Conservation (phyloP, 2,113 vertebrate species). For the Coreoperca whiteheadi region DNA sequence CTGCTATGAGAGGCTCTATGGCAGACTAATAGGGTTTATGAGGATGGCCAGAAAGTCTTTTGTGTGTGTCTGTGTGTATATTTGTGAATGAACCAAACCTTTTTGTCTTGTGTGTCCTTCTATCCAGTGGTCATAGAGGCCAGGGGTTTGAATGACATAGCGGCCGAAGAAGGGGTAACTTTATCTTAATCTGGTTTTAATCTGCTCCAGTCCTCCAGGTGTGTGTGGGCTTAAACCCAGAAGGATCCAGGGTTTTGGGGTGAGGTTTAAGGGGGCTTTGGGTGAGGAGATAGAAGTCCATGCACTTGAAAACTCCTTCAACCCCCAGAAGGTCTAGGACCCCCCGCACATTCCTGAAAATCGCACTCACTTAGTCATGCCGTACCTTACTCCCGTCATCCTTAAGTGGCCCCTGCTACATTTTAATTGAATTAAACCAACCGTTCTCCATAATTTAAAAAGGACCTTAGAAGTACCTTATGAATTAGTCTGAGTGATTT, state of each 20-base stretch:
- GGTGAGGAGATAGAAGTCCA: constrained; percentile 67
- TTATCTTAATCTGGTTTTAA: constrained; percentile 87
- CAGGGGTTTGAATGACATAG: constrained; percentile 80
- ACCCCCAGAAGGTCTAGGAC: constrained; percentile 59
- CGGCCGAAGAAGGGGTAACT: constrained; percentile 80
- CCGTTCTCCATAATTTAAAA: constrained; percentile 66
- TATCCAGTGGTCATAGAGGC: constrained; percentile 66
- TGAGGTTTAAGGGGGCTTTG: constrained; percentile 67
- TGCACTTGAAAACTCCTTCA: constrained; percentile 77
- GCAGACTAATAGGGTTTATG: constrained; percentile 85
- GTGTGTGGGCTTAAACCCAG: constrained; percentile 81
- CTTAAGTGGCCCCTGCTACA: constrained; percentile 66
- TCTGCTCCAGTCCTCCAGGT: constrained; percentile 78
- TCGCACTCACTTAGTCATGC: constrained; percentile 54
- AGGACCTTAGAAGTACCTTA: constrained; percentile 73
- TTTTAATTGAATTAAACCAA: constrained; percentile 83
- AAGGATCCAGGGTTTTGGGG: constrained; percentile 67
- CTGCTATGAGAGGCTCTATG: constrained; percentile 82
- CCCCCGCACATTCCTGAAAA: constrained; percentile 53
- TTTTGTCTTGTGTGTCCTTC: constrained; percentile 71
- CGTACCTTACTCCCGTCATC: constrained; percentile 54
- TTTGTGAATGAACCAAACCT: constrained; percentile 71
- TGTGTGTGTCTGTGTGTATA: constrained; percentile 61
- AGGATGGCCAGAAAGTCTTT: constrained; percentile 83
- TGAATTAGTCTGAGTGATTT: constrained; percentile 74